Evolutionary conservation across 2,888 invertebrate species (phyloP), one percentile per base, ranked within the genome.

Genomic region (Torymus tubicola): DNA sequence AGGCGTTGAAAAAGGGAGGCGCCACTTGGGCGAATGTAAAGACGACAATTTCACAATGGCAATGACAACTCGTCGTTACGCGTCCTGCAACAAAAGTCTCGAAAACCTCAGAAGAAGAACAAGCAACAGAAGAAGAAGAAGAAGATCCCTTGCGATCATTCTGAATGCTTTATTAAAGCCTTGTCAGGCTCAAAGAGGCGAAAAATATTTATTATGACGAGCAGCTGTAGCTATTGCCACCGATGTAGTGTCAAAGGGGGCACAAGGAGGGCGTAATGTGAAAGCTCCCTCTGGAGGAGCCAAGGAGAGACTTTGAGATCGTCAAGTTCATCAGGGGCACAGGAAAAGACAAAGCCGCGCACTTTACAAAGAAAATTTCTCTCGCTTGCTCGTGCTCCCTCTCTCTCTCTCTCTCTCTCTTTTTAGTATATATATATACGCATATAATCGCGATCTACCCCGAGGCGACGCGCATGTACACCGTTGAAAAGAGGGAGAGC

Each of bases 91-190:
- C 31, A 31, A 31, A 31, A 31, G 31, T 31, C 31, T 31, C 31
- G 3, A 31, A 31, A 31, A 31, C 3, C 16, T 16, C 10, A 60
- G 60, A 60, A 16, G 60, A 10, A 60, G 16, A 60, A 1, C 11
- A 16, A 84, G 75, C 63, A 55, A 81, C 65, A 77, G 81, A 83
- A 70, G 73, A 8, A 71, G 8, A 52, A 72, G 64, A 42, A 31
- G 52, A 65, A 31, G 31, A 31, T 31, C 31, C 31, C 31, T 31
- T 8, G 4, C 3, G 8, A 31, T 31, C 31, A 2, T 31, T 31
- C 5, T 31, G 31, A 31, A 31, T 31, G 31, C 31, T 31, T 31
- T 31, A 31, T 31, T 31, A 31, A 31, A 31, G 3, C 31, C 3
- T 31, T 8, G 3, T 31, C 31, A n/a, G 31, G 31, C 31, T 31